Evolutionary conservation across 2,888 invertebrate species (phyloP).

Genomic region (Imbricaverruca yamaguchii): DNA sequence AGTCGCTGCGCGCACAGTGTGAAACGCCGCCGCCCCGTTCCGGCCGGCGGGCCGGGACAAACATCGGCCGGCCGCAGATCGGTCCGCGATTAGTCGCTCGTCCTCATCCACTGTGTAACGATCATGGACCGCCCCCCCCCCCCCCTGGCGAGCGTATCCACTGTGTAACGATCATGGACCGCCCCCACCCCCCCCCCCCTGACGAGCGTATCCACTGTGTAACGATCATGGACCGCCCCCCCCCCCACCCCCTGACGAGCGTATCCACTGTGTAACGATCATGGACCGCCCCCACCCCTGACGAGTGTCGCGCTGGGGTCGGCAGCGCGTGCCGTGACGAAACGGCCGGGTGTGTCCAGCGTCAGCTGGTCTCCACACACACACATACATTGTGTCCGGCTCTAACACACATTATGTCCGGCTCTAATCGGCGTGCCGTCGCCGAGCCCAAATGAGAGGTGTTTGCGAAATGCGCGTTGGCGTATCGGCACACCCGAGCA

Average conservation of each 20-base stretch:
- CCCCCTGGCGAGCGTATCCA: not conserved
- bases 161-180: not conserved
- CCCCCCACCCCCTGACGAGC: not conserved
- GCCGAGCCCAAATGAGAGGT: not conserved
- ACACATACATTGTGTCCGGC: not conserved
- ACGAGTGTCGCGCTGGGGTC: not conserved
- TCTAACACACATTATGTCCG: not conserved
- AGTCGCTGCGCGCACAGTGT: not conserved
- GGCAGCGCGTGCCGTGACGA: not conserved
- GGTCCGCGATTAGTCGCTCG: not conserved
- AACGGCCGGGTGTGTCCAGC: not conserved
- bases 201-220: no score
- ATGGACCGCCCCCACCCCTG: not conserved
- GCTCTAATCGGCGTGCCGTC: not conserved
- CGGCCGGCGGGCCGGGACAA: not conserved
- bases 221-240: no score
- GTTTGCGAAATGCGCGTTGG: not conserved
- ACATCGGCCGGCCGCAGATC: not conserved
- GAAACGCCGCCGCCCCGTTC: not conserved
- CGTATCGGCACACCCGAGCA: not conserved
- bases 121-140: not conserved
- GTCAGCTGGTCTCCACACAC: no score
- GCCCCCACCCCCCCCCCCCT: not conserved
- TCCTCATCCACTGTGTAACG: not conserved
- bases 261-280: no score